Percentiles rank a stretch among this genome's conserved stretches.
Evolutionary conservation across 2,113 vertebrate genomes (phyloP).

Genomic region (Heterocephalus glaber): DNA sequence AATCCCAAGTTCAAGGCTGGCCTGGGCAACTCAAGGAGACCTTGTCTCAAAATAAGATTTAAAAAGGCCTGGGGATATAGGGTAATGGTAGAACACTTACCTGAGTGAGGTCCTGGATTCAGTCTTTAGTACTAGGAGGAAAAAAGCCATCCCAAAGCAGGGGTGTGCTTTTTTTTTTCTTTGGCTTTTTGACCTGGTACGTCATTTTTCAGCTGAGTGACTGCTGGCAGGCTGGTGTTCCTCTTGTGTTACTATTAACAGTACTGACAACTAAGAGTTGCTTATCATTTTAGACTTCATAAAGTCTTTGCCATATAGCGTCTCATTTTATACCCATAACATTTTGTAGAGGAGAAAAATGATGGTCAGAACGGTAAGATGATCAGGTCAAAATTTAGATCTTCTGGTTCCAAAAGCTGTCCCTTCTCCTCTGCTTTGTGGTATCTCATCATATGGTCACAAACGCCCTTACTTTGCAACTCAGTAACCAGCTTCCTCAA

Average conservation of each 20-base stretch:
- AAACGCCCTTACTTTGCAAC: not conserved
- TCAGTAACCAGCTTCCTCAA: not conserved
- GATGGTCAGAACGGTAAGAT: not conserved
- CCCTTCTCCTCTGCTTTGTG: not conserved
- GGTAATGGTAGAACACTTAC: not conserved
- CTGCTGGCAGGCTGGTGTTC: not conserved
- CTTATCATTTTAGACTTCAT: not conserved
- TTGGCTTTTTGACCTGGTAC: not conserved
- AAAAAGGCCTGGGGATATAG: not conserved
- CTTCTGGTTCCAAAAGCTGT: not conserved
- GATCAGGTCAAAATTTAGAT: not conserved
- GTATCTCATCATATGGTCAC: not conserved
- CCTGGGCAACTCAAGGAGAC: not conserved
- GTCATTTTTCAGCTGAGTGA: not conserved
- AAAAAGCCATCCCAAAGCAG: not conserved
- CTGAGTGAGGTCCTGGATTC: not conserved
- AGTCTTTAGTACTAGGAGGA: not conserved
- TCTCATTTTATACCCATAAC: not conserved
- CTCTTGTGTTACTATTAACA: not conserved
- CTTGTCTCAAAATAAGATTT: not conserved
- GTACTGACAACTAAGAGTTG: not conserved
- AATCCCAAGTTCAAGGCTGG: not conserved
- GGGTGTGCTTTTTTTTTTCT: slow-evolving; percentile 33
- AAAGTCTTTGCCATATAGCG: not conserved
- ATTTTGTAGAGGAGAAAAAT: not conserved